These are phyloP conservation scores for Muntiacus reevesi DNA, from an alignment of 2,113 vertebrate genomes.

Conservation along the genomic window DNA sequence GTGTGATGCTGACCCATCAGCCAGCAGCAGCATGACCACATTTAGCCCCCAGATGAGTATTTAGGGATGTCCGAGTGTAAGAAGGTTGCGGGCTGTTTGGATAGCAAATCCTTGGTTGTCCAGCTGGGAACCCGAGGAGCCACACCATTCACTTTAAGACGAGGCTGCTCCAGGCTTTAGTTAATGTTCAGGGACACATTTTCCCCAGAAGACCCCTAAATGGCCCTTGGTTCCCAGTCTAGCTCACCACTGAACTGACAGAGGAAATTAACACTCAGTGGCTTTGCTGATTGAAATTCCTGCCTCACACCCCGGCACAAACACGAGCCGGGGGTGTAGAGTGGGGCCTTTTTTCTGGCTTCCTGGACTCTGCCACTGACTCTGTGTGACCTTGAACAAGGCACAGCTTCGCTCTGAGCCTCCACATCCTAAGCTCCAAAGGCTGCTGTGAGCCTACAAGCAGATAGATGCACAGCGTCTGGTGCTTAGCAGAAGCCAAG, in stretches of 20 bases:
- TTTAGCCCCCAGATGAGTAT: accelerated
- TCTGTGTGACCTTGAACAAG: background rate
- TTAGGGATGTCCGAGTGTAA: background rate
- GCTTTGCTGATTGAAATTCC: background rate
- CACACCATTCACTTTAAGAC: background rate
- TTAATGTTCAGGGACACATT: background rate
- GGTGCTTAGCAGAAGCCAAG: background rate
- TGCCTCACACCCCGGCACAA: background rate
- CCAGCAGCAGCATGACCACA: background rate
- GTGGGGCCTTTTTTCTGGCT: background rate
- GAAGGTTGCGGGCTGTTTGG: background rate
- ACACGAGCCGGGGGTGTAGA: background rate
- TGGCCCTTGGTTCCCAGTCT: background rate
- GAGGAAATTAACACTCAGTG: background rate
- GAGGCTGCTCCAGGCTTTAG: too few relatives aligned
- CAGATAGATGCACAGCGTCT: accelerated
- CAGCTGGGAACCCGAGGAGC: background rate
- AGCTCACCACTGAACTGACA: background rate
- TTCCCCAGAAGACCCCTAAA: background rate
- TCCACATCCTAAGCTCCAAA: background rate
- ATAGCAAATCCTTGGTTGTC: background rate
- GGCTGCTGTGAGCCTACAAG: background rate
- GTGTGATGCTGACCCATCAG: background rate
- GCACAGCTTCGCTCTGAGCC: background rate
- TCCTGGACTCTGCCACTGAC: background rate